Evolutionary conservation across 2,113 vertebrate species (phyloP), one percentile per base, ranked within the genome.

Genomic region (Ia io): DNA sequence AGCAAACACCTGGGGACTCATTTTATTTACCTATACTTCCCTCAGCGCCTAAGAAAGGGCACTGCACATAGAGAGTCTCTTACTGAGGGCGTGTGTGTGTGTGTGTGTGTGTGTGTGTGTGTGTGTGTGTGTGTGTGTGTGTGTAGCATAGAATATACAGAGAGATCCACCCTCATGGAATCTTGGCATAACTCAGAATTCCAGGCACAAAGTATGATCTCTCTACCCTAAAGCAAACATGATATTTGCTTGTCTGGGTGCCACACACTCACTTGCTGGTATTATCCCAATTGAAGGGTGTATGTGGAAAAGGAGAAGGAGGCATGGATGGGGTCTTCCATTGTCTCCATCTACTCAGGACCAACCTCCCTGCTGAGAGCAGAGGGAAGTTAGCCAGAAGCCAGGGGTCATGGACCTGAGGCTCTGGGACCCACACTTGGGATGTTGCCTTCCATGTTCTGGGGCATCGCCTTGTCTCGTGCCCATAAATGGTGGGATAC

Each of bases 171-270:
- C 84, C 51, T 88, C 73, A 78, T 3, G 6, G 67, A 89, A 84
- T 9, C 8, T 77, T 28, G 70, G 5, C 79, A 32, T 82, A 95
- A 92, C 47, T 95, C 82, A 92, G 74, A 92, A 88, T 90, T 93
- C 47, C 90, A 95, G 70, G 42, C 70, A 67, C 53, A 74, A 44
- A 69, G 82, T 74, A 92, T 90, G 47, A 56, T 93, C 67, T 86
- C 51, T 51, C 37, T 63, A 22, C 35, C 47, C 2, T 42, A 80
- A 77, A 94, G 47, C 9, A 90, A 95, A 96, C 16, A 77, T 13
- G 63, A 76, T 74, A 97, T 79, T 71, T 94, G 94, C 37, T 90
- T 78, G 67, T 94, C 76, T 88, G 77, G 51, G 70, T 88, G 93
- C 84, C 84, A 67, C 63, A 96, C 84, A 25, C 89, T 96, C 73